Conservation (phyloP, 2,113 vertebrate genomes). For the Seriola aureovittata region DNA sequence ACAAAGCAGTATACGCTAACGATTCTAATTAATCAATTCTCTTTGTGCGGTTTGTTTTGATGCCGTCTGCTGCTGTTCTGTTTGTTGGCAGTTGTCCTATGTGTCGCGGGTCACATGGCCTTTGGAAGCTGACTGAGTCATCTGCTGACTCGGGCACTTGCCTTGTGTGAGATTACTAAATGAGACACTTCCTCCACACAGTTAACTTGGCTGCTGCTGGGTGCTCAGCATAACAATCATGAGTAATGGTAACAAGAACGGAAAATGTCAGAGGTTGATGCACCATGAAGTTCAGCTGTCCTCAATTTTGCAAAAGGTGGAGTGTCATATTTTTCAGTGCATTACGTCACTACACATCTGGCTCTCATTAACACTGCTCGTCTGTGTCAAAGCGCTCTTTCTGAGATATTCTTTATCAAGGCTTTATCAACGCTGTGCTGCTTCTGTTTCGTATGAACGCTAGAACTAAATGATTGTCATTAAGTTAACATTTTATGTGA, state of each 20-base stretch:
- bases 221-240: neutral
- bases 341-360: neutral
- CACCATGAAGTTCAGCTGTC: neutral
- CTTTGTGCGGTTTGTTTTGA: constrained; percentile 12
- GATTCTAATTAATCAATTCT: constrained; percentile 17
- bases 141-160: constrained; percentile 45
- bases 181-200: constrained; percentile 26
- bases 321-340: neutral
- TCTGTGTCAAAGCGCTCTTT: neutral
- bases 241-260: neutral
- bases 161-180: constrained; percentile 38
- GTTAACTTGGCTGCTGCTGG: neutral
- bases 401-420: neutral
- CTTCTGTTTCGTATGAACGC: neutral
- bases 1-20: constrained; percentile 15
- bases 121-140: constrained; percentile 42
- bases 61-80: constrained; percentile 12
- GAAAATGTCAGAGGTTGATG: neutral
- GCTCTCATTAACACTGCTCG: neutral
- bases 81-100: constrained; percentile 5
- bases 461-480: neutral
- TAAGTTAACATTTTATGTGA: neutral
- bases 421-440: neutral
- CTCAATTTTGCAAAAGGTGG: neutral
- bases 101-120: constrained; percentile 38